Base-by-base conservation (phyloP, 2,797 vertebrate species). In the Eurystomus glaucurus region DNA sequence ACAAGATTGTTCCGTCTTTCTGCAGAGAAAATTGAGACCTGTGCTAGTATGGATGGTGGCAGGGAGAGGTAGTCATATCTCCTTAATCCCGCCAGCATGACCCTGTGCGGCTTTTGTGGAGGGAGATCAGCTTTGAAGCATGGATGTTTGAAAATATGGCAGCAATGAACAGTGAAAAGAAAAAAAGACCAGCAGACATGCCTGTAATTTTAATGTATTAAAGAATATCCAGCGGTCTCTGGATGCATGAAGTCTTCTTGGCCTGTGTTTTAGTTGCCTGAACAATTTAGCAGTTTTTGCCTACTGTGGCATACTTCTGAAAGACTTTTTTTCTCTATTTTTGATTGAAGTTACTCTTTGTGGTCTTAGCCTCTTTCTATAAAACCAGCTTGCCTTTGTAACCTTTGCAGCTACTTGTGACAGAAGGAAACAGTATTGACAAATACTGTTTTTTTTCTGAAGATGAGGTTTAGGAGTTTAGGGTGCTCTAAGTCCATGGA, bases 71-170 rank as follows among this genome's bases (percentile, higher is more conserved):
- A 86, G 10, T 50, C 1, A 0, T 43, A 20, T 19, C 85, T 77
- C 35, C 7, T 31, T 62, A 20, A 62, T 90, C 85, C 70, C 60
- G 46, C 33, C 78, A 45, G 35, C 22, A 1, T 9, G 6, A 28
- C 48, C 26, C 76, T 61, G 37, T 8, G 28, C 83, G 66, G 77
- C 58, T 93, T 72, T 55, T 76, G 29, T 78, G 58, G 51, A 66
- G 58, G 28, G 11, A 81, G 33, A n/a, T 41, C 3, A 0, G 20
- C 68, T 48, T 60, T 0, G 0, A 93, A 64, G 15, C 16, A 5
- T 19, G 25, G 35, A 52, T 84, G 6, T 82, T 88, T 86, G 80
- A 52, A 89, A 93, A 64, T 54, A 54, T 2, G 1, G 4, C 19
- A 46, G 33, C 66, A 84, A 9, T 85, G 74, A 79, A 55, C 18